These are phyloP conservation scores for Drosophila sp. DNA, from an alignment of 1,140 invertebrate species.

Conservation along the genomic window DNA sequence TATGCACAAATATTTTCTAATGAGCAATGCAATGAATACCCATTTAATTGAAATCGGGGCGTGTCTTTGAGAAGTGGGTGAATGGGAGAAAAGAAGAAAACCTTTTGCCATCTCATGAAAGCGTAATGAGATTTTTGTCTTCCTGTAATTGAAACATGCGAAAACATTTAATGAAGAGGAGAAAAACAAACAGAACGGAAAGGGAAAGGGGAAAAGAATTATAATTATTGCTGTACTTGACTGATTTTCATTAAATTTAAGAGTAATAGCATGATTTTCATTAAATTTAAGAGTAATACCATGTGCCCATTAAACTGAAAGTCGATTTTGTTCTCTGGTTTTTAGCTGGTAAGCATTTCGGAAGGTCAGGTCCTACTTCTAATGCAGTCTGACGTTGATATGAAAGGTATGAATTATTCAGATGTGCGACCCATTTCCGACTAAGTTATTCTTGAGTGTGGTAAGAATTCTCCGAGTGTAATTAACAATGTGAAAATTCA, in stretches of 20 bases:
- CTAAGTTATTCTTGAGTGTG: neutral
- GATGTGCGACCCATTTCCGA: conserved; percentile 1
- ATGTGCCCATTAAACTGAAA: too few species aligned
- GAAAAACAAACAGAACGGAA: neutral
- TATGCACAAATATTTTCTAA: conserved; percentile 77
- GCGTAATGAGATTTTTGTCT: conserved; percentile 47
- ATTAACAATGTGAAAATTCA: too few species aligned
- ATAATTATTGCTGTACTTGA: too few species aligned
- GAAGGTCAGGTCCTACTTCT: too few species aligned
- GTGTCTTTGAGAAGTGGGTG: conserved; percentile 5
- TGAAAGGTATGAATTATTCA: neutral
- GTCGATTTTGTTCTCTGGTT: too few species aligned
- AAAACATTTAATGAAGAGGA: conserved; percentile 26
- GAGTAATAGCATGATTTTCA: too few species aligned
- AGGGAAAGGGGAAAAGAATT: neutral
- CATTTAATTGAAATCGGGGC: conserved; percentile 60
- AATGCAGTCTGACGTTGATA: neutral
- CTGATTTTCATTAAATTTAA: too few species aligned
- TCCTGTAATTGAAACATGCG: conserved; percentile 25
- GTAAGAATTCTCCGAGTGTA: too few species aligned
- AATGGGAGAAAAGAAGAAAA: conserved; percentile 21
- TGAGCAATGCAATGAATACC: conserved; percentile 72
- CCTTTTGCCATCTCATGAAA: conserved; percentile 42
- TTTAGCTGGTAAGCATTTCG: too few species aligned
- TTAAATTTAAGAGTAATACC: too few species aligned